Conservation (phyloP, 2,888 invertebrate species). For the Ametastegia equiseti region DNA sequence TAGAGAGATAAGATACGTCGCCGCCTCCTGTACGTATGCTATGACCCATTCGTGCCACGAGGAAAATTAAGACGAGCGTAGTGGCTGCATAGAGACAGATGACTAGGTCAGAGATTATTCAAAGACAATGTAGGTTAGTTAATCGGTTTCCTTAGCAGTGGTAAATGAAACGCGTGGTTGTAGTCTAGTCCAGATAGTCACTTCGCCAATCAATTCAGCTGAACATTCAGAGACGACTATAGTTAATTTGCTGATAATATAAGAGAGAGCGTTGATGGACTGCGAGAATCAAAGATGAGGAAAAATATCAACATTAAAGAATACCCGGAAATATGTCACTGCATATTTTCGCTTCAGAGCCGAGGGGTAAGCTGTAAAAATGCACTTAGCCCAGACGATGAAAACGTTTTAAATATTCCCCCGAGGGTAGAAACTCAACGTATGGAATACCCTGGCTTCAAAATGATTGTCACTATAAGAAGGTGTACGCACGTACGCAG, state of each 20-base stretch:
- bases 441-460: background rate
- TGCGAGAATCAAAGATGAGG: background rate
- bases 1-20: conserved; percentile 44
- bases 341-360: background rate
- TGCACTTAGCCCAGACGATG: background rate
- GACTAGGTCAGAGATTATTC: conserved; percentile 46
- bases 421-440: background rate
- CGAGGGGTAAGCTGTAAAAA: background rate
- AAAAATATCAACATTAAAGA: too few species aligned
- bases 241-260: background rate
- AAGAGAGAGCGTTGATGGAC: background rate
- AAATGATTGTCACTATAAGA: background rate
- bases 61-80: conserved; percentile 42
- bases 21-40: conserved; percentile 29
- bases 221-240: background rate
- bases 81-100: conserved; percentile 32
- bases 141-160: conserved; percentile 40
- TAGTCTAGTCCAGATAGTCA: conserved; percentile 21
- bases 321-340: background rate
- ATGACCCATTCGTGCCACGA: conserved; percentile 15
- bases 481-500: background rate
- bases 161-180: conserved; percentile 15
- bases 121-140: conserved; percentile 45
- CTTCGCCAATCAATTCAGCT: background rate
- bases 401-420: background rate